A percentile compares a stretch with the other conserved stretches of the same genome.
Evolutionary conservation across 2,797 vertebrate genomes (phyloP).

Genomic region (Typhlichthys eigenmanni): DNA sequence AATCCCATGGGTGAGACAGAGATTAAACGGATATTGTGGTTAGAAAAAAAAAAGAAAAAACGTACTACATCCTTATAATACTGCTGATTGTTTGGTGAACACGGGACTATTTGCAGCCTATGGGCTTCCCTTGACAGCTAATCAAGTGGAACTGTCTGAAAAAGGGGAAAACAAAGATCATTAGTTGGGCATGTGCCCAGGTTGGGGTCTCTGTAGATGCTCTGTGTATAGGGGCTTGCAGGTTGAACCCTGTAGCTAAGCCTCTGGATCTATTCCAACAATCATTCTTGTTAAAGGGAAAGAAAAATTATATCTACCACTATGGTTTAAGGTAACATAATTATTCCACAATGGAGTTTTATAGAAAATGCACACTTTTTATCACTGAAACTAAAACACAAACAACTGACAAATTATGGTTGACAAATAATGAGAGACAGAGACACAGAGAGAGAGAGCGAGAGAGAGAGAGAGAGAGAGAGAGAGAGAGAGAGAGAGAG

Average conservation of each 20-base stretch:
- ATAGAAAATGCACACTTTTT: too few species aligned
- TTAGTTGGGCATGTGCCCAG: neutral
- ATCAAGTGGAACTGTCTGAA: slow-evolving; percentile 26
- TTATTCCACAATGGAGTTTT: too few species aligned
- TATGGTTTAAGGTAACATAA: too few species aligned
- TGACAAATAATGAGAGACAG: neutral
- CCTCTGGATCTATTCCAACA: slow-evolving; percentile 3
- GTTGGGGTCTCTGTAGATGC: neutral
- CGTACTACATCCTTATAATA: slow-evolving; percentile 30
- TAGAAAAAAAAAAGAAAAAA: slow-evolving; percentile 7
- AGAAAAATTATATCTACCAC: neutral
- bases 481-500: slow-evolving; percentile 8
- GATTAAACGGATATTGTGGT: slow-evolving; percentile 8
- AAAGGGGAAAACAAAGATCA: slow-evolving; percentile 11
- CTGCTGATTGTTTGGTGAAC: slow-evolving; percentile 47
- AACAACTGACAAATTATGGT: slow-evolving; percentile 26
- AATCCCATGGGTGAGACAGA: neutral
- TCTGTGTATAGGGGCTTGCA: neutral
- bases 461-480: slow-evolving; percentile 18
- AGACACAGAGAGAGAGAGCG: slow-evolving; percentile 16
- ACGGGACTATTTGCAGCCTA: slow-evolving; percentile 31
- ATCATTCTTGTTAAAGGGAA: slow-evolving; percentile 7
- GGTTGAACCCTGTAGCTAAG: slow-evolving; percentile 5
- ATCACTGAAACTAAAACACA: neutral
- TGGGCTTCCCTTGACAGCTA: slow-evolving; percentile 30